A percentile compares a stretch with the other conserved stretches of the same genome.
phyloP scores from a whole-genome alignment of 2,888 invertebrate species.

The Artemia sinica region DNA sequence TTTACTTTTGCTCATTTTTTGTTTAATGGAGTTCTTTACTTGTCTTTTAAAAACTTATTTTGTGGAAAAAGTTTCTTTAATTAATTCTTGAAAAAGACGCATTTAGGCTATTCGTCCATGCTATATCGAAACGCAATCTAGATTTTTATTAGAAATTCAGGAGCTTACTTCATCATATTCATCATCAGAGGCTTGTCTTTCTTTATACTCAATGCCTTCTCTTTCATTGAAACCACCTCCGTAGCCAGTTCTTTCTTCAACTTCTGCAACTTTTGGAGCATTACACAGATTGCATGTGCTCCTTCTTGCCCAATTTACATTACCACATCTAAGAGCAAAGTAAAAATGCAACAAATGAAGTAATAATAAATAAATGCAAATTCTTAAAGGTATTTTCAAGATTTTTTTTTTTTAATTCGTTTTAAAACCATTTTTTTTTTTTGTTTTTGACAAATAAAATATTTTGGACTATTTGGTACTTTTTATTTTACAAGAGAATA shows the following conservation, averaged over 20 bases:
- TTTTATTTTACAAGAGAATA: too few relatives aligned
- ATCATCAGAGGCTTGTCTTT: conserved; percentile 67
- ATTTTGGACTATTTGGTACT: too few relatives aligned
- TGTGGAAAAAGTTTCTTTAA: too few relatives aligned
- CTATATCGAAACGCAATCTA: too few relatives aligned
- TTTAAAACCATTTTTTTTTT: neutral
- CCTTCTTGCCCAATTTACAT: conserved; percentile 95
- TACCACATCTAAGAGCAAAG: conserved; percentile 56
- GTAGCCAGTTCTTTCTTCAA: conserved; percentile 51
- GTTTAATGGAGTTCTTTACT: too few relatives aligned
- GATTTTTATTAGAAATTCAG: too few relatives aligned
- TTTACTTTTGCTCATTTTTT: too few relatives aligned
- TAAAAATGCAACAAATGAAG: conserved; percentile 22
- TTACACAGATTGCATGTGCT: conserved; percentile 96
- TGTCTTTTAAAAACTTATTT: too few relatives aligned
- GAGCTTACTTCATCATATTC: conserved; percentile 77
- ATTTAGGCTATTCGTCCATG: too few relatives aligned
- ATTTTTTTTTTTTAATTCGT: neutral
- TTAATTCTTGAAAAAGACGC: too few relatives aligned
- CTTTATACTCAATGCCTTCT: conserved; percentile 85
- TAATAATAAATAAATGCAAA: conserved; percentile 26
- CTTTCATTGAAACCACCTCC: conserved; percentile 64
- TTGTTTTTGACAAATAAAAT: neutral
- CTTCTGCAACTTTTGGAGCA: conserved; percentile 89
- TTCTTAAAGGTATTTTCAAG: neutral